Percentiles rank a stretch among this genome's conserved stretches.
These are phyloP conservation scores for Oryzias dopingdopingensis DNA, from an alignment of 2,797 vertebrate species.

Conservation along the genomic window DNA sequence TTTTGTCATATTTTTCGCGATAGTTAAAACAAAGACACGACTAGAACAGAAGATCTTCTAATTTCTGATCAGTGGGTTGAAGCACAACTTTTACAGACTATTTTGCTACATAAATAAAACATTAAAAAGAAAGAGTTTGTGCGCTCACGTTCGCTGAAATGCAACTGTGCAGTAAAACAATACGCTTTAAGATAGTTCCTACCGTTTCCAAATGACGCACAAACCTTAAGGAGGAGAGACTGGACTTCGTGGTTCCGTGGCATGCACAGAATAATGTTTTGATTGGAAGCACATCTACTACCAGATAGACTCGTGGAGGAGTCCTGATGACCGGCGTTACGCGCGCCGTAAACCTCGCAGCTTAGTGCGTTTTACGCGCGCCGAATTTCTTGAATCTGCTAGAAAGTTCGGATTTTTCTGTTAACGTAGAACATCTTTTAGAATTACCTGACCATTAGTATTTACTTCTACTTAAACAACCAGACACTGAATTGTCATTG, in stretches of 20 bases:
- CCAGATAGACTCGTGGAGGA: not conserved
- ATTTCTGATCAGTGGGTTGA: too few species aligned
- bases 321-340: not conserved
- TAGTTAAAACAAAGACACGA: too few species aligned
- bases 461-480: not conserved
- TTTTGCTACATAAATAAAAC: too few species aligned
- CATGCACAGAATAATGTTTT: not conserved
- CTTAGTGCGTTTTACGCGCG: slow-evolving; percentile 27
- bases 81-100: too few species aligned
- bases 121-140: too few species aligned
- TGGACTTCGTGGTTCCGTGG: slow-evolving; percentile 6
- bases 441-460: not conserved
- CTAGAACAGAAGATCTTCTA: too few species aligned
- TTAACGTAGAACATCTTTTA: rapidly evolving
- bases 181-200: too few species aligned
- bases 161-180: too few species aligned
- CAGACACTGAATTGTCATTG: slow-evolving; percentile 39
- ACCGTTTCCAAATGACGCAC: slow-evolving; percentile 3
- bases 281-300: not conserved
- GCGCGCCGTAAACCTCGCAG: not conserved
- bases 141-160: too few species aligned
- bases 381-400: not conserved
- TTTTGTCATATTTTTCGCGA: too few species aligned
- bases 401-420: not conserved
- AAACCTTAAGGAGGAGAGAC: not conserved